Evolutionary conservation across 2,113 vertebrate genomes (phyloP).

Genomic region (Ahaetulla prasina): DNA sequence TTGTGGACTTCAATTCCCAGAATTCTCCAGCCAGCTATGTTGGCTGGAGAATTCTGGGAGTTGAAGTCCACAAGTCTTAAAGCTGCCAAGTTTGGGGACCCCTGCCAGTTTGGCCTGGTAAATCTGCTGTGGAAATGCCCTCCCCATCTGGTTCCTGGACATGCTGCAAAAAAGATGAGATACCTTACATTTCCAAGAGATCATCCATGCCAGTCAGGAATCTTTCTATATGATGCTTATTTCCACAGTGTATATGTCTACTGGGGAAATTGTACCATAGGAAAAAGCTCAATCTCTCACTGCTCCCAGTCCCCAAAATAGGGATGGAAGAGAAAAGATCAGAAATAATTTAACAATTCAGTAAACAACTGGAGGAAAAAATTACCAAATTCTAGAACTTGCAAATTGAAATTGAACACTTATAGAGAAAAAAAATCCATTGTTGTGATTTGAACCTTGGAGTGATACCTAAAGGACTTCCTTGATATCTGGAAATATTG

Average conservation of each 20-base stretch:
- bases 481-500: not conserved
- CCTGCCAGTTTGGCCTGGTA: not conserved
- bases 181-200: not conserved
- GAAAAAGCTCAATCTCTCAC: not conserved
- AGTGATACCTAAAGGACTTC: not conserved
- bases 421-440: not conserved
- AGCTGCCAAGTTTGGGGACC: too few species aligned
- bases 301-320: not conserved
- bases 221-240: not conserved
- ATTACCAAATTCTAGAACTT: not conserved
- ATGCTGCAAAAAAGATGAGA: not conserved
- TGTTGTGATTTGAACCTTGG: not conserved
- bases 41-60: too few species aligned
- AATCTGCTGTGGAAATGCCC: not conserved
- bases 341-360: not conserved
- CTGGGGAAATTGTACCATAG: not conserved
- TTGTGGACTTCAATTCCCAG: too few species aligned
- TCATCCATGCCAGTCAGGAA: not conserved
- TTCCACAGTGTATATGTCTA: not conserved
- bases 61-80: too few species aligned
- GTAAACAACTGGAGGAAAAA: not conserved
- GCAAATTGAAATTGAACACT: not conserved
- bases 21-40: too few species aligned
- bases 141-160: not conserved
- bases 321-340: not conserved